phyloP scores from a whole-genome alignment of 2,797 vertebrate species.

The Lemur catta region DNA sequence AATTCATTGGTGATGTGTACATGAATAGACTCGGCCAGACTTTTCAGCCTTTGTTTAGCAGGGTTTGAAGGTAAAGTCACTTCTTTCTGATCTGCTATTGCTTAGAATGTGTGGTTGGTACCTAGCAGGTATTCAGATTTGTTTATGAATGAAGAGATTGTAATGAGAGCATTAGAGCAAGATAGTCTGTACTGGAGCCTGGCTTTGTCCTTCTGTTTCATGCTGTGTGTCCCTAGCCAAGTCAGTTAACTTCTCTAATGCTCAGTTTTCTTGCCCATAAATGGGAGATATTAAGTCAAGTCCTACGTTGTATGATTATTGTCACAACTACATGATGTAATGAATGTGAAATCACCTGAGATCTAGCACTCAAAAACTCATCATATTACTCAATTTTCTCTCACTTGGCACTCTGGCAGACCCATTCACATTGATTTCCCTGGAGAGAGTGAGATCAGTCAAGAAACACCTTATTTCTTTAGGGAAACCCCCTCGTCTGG shows the following conservation, averaged over 20 bases:
- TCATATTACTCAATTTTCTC: background rate
- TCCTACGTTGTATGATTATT: fast-evolving
- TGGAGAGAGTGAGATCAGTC: background rate
- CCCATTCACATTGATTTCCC: too few relatives aligned
- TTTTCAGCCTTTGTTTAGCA: background rate
- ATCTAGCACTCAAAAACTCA: background rate
- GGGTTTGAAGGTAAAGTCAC: background rate
- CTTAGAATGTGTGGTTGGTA: background rate
- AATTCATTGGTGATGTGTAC: background rate
- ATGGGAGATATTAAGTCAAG: background rate
- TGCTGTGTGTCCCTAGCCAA: too few relatives aligned
- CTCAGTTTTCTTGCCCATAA: background rate
- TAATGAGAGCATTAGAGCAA: fast-evolving
- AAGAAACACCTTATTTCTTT: background rate
- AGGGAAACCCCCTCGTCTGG: background rate
- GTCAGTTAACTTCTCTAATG: background rate
- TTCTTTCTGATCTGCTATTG: too few relatives aligned
- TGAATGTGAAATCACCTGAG: background rate
- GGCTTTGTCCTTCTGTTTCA: background rate
- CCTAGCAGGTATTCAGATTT: too few relatives aligned
- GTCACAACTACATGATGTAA: background rate
- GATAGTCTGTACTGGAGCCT: fast-evolving
- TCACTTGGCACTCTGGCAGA: background rate
- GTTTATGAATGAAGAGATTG: too few relatives aligned
- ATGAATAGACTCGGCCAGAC: fast-evolving